Evolutionary conservation across 2,113 vertebrate species (phyloP).

Genomic region (Charadrius vociferus): DNA sequence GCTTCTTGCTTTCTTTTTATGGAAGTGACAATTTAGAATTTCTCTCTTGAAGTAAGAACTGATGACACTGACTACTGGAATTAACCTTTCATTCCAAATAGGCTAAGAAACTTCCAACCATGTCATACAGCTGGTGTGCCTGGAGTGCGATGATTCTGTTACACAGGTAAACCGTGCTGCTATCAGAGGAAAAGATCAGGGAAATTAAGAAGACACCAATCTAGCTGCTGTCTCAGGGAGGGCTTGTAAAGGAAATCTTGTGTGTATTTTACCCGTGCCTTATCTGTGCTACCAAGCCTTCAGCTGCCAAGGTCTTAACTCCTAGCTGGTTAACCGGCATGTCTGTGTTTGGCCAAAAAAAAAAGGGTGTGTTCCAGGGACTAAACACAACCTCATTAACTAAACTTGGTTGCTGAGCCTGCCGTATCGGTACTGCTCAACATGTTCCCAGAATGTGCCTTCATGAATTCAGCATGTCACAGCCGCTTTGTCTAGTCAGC

Average conservation of each 20-base stretch:
- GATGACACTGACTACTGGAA: background rate
- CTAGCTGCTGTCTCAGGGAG: background rate
- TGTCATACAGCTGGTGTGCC: background rate
- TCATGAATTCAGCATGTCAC: background rate
- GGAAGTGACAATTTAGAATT: background rate
- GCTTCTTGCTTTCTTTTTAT: background rate
- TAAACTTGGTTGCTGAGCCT: background rate
- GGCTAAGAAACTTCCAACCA: background rate
- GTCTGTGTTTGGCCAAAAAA: background rate
- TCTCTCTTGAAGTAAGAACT: background rate
- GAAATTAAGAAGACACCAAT: background rate
- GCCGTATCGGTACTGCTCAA: background rate
- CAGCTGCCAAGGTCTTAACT: background rate
- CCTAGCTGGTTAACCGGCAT: background rate
- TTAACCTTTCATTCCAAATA: background rate
- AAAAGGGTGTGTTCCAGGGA: background rate
- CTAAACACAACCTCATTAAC: background rate
- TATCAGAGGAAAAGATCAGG: background rate
- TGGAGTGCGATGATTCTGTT: background rate
- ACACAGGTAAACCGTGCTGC: background rate
- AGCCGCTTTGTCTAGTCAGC: background rate
- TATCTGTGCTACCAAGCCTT: background rate
- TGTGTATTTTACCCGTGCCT: background rate
- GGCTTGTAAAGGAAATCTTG: background rate
- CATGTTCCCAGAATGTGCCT: background rate